Evolutionary conservation across 53 echinoderm and acorn worm genomes (phyloP).

Genomic region (Zoroaster sp.): DNA sequence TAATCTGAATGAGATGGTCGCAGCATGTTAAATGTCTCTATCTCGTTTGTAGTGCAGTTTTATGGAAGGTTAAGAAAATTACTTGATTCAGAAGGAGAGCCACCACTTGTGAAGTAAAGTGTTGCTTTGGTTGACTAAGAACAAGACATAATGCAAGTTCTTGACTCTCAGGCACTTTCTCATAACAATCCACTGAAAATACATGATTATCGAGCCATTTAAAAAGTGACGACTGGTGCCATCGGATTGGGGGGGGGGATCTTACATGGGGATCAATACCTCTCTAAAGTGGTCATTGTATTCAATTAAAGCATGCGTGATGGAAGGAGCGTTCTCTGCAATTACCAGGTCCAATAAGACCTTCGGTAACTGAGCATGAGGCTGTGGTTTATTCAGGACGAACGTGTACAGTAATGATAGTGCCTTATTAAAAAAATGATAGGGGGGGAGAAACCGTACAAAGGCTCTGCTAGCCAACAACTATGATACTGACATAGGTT

Average conservation of each 20-base stretch:
- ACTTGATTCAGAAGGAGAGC: too few relatives aligned
- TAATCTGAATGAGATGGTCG: too few relatives aligned
- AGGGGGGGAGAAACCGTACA: neutral
- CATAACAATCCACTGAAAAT: too few relatives aligned
- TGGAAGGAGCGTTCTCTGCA: slow-evolving; percentile 24
- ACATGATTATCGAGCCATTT: neutral
- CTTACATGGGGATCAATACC: slow-evolving; percentile 12
- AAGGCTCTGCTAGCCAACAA: neutral
- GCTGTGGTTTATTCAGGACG: neutral
- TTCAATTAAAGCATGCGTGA: slow-evolving; percentile 50
- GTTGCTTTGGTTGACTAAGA: too few relatives aligned
- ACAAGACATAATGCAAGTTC: too few relatives aligned
- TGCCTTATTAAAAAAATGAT: slow-evolving; percentile 27
- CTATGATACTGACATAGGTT: neutral
- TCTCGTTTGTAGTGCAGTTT: too few relatives aligned
- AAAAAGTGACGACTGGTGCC: neutral
- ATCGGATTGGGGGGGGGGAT: neutral
- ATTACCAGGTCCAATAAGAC: slow-evolving; percentile 6
- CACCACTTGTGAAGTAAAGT: too few relatives aligned
- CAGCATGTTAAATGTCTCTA: too few relatives aligned
- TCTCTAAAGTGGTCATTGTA: slow-evolving; percentile 40
- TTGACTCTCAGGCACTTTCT: neutral
- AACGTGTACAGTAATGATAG: slow-evolving; percentile 8
- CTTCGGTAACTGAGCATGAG: slow-evolving; percentile 19
- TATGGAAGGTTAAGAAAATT: too few relatives aligned